Conservation (phyloP, 2,888 invertebrate genomes). For the Cryptophagus acutangulus region DNA sequence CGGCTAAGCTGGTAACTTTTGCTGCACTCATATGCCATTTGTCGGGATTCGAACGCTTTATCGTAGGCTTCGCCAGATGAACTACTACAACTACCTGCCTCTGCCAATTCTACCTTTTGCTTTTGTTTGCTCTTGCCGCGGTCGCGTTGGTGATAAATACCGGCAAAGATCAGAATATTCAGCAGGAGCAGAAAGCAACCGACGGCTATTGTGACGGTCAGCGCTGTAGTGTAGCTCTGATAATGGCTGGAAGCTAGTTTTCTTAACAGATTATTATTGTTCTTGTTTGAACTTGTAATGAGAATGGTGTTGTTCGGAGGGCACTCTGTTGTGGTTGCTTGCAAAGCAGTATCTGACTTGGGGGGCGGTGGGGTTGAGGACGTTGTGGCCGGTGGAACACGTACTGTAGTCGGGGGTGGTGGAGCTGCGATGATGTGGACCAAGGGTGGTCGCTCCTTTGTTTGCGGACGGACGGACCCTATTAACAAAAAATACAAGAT, state of each 20-base stretch:
- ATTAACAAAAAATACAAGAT: constrained; percentile 15
- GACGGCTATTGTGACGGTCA: constrained; percentile 82
- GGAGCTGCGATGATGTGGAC: constrained; percentile 55
- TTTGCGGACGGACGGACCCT: constrained; percentile 74
- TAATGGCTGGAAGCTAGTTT: constrained; percentile 78
- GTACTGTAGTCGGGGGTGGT: constrained; percentile 38
- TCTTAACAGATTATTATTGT: constrained; percentile 68
- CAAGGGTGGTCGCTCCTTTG: constrained; percentile 57
- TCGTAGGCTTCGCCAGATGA: constrained; percentile 58
- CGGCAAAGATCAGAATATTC: constrained; percentile 82
- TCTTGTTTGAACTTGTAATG: constrained; percentile 51
- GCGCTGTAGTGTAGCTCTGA: constrained; percentile 82
- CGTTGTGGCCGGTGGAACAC: constrained; percentile 43
- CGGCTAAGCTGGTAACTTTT: constrained; percentile 51
- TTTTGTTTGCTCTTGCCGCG: constrained; percentile 54
- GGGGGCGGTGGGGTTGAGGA: constrained; percentile 50
- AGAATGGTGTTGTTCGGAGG: constrained; percentile 59
- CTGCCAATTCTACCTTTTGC: constrained; percentile 72
- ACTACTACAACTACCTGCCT: constrained; percentile 66
- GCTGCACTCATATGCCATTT: constrained; percentile 38
- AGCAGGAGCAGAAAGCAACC: constrained; percentile 77
- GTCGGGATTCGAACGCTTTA: constrained; percentile 43
- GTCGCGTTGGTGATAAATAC: constrained; percentile 81
- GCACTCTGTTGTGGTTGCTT: constrained; percentile 65
- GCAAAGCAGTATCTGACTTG: constrained; percentile 49